phyloP scores from a whole-genome alignment of 2,113 vertebrate genomes.

The Piprites chloris region DNA sequence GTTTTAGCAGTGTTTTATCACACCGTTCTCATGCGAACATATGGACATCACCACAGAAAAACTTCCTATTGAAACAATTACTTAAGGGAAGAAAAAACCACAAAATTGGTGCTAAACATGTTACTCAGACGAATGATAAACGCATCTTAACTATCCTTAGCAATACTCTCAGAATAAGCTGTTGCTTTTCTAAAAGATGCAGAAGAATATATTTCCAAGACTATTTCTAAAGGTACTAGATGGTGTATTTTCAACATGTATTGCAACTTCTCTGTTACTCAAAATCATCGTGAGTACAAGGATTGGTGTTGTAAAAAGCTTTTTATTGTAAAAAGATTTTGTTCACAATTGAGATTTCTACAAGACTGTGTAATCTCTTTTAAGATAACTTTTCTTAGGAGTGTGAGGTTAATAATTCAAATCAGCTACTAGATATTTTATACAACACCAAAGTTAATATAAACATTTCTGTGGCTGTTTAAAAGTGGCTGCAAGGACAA shows the following conservation, averaged over 20 bases:
- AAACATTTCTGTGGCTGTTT: neutral
- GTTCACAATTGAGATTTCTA: neutral
- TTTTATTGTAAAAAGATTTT: neutral
- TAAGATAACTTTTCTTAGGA: neutral
- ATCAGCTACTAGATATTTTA: neutral
- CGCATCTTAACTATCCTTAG: neutral
- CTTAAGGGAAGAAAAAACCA: neutral
- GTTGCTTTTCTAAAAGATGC: neutral
- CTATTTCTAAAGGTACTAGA: neutral
- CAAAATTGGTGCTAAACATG: neutral
- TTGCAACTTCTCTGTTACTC: neutral
- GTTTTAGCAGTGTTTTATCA: neutral
- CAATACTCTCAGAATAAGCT: neutral
- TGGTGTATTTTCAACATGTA: neutral
- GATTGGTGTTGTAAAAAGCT: neutral
- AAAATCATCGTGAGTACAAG: neutral
- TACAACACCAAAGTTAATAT: neutral
- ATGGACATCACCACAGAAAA: neutral
- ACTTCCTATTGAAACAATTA: neutral
- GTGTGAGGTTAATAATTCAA: neutral
- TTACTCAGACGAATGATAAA: neutral
- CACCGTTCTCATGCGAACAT: neutral
- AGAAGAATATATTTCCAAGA: neutral
- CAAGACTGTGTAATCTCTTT: neutral
- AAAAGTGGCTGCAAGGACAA: neutral